A percentile compares a stretch with the other conserved stretches of the same genome.
Evolutionary conservation across 2,113 vertebrate species (phyloP).

Genomic region (Ranitomeya variabilis): DNA sequence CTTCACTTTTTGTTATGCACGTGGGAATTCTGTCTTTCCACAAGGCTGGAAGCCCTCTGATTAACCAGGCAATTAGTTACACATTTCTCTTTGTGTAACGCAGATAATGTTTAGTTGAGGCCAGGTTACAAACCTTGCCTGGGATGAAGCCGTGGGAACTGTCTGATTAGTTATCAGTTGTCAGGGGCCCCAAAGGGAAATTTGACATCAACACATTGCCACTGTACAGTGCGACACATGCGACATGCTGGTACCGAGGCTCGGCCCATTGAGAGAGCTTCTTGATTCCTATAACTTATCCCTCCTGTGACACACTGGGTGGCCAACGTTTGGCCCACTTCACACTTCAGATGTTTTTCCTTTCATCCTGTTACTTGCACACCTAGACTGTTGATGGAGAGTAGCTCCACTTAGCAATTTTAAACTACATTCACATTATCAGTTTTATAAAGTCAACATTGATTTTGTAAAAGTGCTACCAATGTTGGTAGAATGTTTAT

Average conservation of each 20-base stretch:
- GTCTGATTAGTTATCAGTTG: slow-evolving; percentile 26
- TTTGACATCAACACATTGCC: background rate
- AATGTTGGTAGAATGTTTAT: too few relatives aligned
- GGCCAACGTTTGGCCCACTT: slow-evolving; percentile 3
- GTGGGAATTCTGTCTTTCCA: slow-evolving; percentile 39
- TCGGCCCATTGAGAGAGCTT: background rate
- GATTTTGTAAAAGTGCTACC: too few relatives aligned
- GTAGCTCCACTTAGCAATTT: background rate
- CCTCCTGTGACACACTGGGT: slow-evolving; percentile 2
- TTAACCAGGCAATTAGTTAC: slow-evolving; percentile 51
- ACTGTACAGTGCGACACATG: too few relatives aligned
- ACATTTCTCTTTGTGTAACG: slow-evolving; percentile 37
- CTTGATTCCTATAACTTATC: background rate
- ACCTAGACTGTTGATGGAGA: background rate
- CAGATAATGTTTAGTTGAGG: slow-evolving; percentile 31
- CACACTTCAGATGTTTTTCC: background rate
- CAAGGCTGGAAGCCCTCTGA: slow-evolving; percentile 39
- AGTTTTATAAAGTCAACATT: background rate
- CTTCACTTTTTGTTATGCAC: background rate
- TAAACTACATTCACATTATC: background rate
- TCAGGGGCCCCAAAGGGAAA: background rate
- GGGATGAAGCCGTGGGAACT: slow-evolving; percentile 38
- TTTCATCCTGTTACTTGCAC: background rate
- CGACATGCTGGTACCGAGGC: background rate
- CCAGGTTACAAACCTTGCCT: slow-evolving; percentile 46